Evolutionary conservation across 1,140 invertebrate species (phyloP).

Genomic region (Drosophila truncata): DNA sequence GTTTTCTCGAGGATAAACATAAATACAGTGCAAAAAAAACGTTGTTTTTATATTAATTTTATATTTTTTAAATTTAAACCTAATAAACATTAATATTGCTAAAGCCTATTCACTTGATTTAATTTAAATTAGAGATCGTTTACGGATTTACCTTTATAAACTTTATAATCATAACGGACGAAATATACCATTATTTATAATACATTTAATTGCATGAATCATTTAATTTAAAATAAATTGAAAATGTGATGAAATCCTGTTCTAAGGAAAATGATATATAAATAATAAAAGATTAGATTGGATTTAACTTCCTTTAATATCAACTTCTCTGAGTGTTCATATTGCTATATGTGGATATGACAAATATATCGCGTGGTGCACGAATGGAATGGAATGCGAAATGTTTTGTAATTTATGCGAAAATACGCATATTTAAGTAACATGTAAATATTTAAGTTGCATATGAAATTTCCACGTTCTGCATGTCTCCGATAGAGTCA

Average conservation of each 20-base stretch:
- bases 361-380: slow-evolving; percentile 63
- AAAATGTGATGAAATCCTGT: neutral
- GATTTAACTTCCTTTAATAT: neutral
- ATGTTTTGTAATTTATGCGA: slow-evolving; percentile 79
- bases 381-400: slow-evolving; percentile 60
- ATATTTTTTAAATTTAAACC: neutral
- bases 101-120: too few relatives aligned
- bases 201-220: too few relatives aligned
- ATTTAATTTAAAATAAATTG: neutral
- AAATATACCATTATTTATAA: too few relatives aligned
- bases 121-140: too few relatives aligned
- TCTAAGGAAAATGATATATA: neutral
- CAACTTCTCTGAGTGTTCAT: neutral
- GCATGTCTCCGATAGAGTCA: slow-evolving; percentile 71
- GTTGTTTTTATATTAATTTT: neutral
- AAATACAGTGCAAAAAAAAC: neutral
- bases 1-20: slow-evolving; percentile 31
- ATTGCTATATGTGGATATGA: slow-evolving; percentile 19
- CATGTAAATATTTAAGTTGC: slow-evolving; percentile 81
- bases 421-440: slow-evolving; percentile 78
- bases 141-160: too few relatives aligned
- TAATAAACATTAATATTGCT: neutral
- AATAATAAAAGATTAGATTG: neutral
- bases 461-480: slow-evolving; percentile 74
- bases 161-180: too few relatives aligned